These are phyloP conservation scores for Apistogramma diplotaenia DNA, from an alignment of 2,113 vertebrate species.

Conservation along the genomic window DNA sequence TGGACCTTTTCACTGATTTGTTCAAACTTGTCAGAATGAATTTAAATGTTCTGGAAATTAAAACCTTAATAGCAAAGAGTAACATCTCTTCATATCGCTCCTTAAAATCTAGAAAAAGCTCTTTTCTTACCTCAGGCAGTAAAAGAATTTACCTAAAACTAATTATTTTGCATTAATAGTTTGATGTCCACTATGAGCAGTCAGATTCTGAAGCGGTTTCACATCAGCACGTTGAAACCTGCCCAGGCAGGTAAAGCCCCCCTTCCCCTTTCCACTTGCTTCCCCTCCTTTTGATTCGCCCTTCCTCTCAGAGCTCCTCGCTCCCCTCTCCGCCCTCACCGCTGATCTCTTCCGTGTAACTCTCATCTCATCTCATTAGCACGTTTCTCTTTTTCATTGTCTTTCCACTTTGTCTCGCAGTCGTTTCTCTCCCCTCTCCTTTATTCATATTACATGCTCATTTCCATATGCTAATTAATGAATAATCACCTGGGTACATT, in stretches of 20 bases:
- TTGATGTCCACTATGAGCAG: background rate
- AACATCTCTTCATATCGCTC: background rate
- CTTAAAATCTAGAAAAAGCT: background rate
- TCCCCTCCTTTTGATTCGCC: background rate
- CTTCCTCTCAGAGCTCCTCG: background rate
- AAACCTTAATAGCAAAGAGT: background rate
- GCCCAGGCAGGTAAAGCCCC: background rate
- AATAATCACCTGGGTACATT: slow-evolving; percentile 78
- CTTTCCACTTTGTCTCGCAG: slow-evolving; percentile 49
- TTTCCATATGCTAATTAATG: slow-evolving; percentile 78
- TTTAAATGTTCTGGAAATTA: background rate
- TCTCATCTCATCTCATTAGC: slow-evolving; percentile 69
- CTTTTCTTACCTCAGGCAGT: background rate
- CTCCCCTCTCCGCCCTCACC: slow-evolving; percentile 4
- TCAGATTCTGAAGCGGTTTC: background rate
- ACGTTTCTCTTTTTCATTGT: slow-evolving; percentile 59
- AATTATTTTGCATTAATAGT: background rate
- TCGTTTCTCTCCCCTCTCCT: slow-evolving; percentile 35
- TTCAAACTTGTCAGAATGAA: background rate
- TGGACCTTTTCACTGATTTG: no score
- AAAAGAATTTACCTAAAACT: background rate
- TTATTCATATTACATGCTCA: slow-evolving; percentile 72
- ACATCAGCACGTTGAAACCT: background rate
- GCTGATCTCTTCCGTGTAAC: slow-evolving; percentile 45
- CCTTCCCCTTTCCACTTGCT: background rate